A percentile compares a stretch with the other conserved stretches of the same genome.
phyloP scores from a whole-genome alignment of 2,113 vertebrate species.

The Atractosteus spatula region DNA sequence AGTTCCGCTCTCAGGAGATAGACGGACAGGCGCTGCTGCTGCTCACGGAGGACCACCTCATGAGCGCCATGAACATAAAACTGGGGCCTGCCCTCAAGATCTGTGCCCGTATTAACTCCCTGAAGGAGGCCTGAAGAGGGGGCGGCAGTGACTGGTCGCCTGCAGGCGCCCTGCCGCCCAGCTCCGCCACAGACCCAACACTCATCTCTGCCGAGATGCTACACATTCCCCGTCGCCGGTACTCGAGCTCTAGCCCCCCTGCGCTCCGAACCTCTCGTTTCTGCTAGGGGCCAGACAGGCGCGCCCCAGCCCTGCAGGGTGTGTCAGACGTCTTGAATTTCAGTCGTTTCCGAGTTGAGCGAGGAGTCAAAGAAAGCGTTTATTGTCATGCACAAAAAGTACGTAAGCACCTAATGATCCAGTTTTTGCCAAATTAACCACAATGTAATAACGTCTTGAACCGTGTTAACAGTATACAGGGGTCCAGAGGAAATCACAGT shows the following conservation, averaged over 20 bases:
- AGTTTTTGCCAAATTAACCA: no score
- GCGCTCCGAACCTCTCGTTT: neutral
- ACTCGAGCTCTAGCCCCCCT: neutral
- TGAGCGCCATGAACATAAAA: conserved; percentile 93
- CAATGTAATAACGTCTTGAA: no score
- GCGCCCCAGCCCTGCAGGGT: neutral
- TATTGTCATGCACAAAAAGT: no score
- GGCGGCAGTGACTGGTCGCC: neutral
- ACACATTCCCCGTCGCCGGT: neutral
- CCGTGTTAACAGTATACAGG: no score
- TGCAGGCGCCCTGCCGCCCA: neutral
- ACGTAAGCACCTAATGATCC: no score
- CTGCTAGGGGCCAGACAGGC: neutral
- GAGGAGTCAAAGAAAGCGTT: no score
- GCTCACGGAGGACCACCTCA: conserved; percentile 89
- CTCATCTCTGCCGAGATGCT: neutral
- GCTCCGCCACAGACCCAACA: neutral
- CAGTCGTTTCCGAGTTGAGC: no score
- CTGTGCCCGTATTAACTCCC: conserved; percentile 85
- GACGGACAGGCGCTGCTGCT: conserved; percentile 90
- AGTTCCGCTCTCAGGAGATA: conserved; percentile 89
- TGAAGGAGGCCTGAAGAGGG: conserved; percentile 72
- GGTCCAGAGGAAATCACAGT: no score
- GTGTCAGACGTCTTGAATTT: neutral
- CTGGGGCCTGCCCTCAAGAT: conserved; percentile 90